Conservation (phyloP, 1,140 invertebrate genomes). For the Sesamia nonagrioides region DNA sequence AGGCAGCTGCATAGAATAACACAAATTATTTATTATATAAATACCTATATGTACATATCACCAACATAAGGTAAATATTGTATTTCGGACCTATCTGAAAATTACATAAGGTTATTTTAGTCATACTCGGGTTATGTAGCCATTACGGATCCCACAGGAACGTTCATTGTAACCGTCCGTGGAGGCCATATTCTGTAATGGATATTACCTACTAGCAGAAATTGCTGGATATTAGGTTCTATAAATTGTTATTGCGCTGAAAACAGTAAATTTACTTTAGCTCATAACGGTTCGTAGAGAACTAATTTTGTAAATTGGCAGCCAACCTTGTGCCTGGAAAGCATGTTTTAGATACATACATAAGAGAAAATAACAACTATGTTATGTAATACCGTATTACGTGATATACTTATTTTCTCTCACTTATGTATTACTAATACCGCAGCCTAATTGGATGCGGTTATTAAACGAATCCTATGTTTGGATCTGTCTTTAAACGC, state of each 20-base stretch:
- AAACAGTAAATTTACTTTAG: background rate
- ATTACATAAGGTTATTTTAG: background rate
- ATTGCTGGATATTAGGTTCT: conserved; percentile 11
- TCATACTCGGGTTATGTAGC: background rate
- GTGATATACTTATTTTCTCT: too few relatives aligned
- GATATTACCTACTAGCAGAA: background rate
- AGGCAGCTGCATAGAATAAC: too few relatives aligned
- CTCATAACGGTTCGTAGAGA: background rate
- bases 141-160: background rate
- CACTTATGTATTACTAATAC: too few relatives aligned
- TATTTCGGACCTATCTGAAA: background rate
- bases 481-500: too few relatives aligned
- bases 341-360: background rate
- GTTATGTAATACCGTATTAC: too few relatives aligned
- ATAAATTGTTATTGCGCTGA: conserved; percentile 3
- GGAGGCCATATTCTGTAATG: background rate
- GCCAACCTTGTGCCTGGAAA: background rate
- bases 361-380: too few relatives aligned
- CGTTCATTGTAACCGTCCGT: background rate
- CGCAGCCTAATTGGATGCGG: too few relatives aligned
- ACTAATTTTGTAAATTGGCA: background rate
- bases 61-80: background rate
- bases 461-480: too few relatives aligned
- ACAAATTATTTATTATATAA: too few relatives aligned
- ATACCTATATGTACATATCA: too few relatives aligned